These are phyloP conservation scores for Danaus melanippus DNA, from an alignment of 1,140 invertebrate species.

Conservation along the genomic window DNA sequence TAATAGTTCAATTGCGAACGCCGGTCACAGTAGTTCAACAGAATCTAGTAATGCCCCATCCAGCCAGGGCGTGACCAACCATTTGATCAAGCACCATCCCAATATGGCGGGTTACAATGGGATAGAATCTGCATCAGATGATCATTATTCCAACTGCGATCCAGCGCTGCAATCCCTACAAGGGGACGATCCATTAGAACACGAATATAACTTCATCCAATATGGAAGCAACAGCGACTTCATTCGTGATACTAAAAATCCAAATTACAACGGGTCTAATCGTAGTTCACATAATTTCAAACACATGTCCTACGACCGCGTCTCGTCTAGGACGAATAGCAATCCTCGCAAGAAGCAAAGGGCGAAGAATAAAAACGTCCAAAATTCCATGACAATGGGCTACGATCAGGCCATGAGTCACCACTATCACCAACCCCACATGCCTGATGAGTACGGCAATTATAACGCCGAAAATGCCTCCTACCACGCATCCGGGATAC, in stretches of 20 bases:
- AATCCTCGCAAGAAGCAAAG: conserved; percentile 68
- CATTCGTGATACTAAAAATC: conserved; percentile 65
- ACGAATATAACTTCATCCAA: conserved; percentile 71
- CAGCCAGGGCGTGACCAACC: conserved; percentile 67
- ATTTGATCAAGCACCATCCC: conserved; percentile 69
- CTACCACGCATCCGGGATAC: conserved; percentile 67
- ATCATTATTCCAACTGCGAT: conserved; percentile 71
- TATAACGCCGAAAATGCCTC: conserved; percentile 67
- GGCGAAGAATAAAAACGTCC: conserved; percentile 64
- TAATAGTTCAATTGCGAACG: conserved; percentile 69
- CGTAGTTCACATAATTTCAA: conserved; percentile 70
- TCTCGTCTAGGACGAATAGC: conserved; percentile 67
- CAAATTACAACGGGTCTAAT: conserved; percentile 65
- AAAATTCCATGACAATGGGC: conserved; percentile 69
- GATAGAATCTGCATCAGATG: conserved; percentile 66
- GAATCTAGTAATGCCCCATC: conserved; percentile 69
- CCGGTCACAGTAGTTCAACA: conserved; percentile 69
- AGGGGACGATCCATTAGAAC: conserved; percentile 65
- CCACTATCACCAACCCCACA: conserved; percentile 67
- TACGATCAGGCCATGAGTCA: conserved; percentile 62
- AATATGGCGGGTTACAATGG: conserved; percentile 65
- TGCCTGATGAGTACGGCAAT: conserved; percentile 62
- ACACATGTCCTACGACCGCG: conserved; percentile 68
- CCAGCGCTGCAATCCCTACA: conserved; percentile 67
- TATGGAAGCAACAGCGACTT: conserved; percentile 69